A percentile compares a stretch with the other conserved stretches of the same genome.
phyloP scores from a whole-genome alignment of 2,797 vertebrate genomes.

The Clarias platycephalus region DNA sequence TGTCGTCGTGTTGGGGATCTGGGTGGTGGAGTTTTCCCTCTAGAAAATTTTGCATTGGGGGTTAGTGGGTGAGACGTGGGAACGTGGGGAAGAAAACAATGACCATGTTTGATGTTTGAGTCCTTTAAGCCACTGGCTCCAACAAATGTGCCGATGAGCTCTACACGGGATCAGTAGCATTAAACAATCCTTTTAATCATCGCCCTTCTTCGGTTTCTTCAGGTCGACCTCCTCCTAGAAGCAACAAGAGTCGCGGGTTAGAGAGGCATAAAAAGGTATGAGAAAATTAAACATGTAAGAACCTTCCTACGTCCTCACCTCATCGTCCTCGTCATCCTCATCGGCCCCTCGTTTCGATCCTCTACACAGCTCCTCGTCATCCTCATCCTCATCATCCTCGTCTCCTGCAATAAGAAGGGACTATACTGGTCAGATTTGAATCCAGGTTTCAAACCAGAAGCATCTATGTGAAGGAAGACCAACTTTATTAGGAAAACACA shows the following conservation, averaged over 20 bases:
- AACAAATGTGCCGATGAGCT: conserved; percentile 70
- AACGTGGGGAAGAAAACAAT: conserved; percentile 75
- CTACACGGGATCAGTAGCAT: conserved; percentile 73
- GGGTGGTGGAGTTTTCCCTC: conserved; percentile 70
- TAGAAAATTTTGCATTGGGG: conserved; percentile 68
- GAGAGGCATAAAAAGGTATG: not conserved
- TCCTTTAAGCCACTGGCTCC: conserved; percentile 67
- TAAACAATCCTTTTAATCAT: conserved; percentile 73
- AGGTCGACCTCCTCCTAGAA: conserved; percentile 85
- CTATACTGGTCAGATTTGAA: not conserved
- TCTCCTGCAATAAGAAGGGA: conserved; percentile 60
- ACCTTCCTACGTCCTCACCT: conserved; percentile 58
- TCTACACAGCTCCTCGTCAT: conserved; percentile 85
- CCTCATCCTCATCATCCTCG: conserved; percentile 88
- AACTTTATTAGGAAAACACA: not conserved
- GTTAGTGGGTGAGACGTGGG: conserved; percentile 57
- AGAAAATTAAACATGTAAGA: not conserved
- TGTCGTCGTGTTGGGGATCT: conserved; percentile 67
- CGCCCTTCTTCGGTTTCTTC: conserved; percentile 94
- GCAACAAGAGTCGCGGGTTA: not conserved
- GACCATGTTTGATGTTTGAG: conserved; percentile 78
- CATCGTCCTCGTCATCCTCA: conserved; percentile 84
- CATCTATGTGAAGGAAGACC: not conserved
- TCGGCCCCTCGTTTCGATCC: conserved; percentile 88
- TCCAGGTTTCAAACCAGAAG: not conserved